Conservation (phyloP, 2,888 invertebrate species). For the Tipula lateralis region DNA sequence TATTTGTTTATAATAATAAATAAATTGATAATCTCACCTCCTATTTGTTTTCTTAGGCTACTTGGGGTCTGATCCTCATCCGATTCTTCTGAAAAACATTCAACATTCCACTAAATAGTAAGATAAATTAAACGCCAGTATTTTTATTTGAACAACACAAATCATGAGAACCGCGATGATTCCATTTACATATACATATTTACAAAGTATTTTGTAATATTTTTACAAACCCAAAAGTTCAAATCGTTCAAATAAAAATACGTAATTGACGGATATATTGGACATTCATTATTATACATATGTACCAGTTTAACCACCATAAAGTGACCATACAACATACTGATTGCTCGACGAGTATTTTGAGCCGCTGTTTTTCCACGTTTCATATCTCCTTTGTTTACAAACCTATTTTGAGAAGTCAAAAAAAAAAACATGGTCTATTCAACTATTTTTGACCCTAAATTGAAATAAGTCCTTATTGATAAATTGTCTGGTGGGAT, state of each 20-base stretch:
- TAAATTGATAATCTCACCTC: constrained; percentile 36
- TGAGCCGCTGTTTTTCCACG: too few relatives aligned
- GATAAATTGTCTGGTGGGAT: too few relatives aligned
- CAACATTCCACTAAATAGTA: constrained; percentile 41
- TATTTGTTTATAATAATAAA: not conserved
- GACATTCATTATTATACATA: not conserved
- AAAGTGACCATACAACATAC: too few relatives aligned
- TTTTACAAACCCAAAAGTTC: not conserved
- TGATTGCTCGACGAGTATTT: too few relatives aligned
- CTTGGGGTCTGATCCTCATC: constrained; percentile 42
- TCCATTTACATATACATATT: not conserved
- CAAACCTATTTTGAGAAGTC: too few relatives aligned
- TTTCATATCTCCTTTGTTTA: too few relatives aligned
- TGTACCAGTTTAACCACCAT: too few relatives aligned
- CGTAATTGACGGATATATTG: not conserved
- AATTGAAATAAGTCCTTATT: too few relatives aligned
- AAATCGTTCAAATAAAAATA: constrained; percentile 26
- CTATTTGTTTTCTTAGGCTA: constrained; percentile 56
- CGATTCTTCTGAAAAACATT: constrained; percentile 41
- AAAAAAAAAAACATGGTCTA: too few relatives aligned
- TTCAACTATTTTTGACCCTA: too few relatives aligned
- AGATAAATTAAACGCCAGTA: constrained; percentile 36
- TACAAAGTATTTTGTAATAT: constrained; percentile 13
- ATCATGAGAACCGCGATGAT: constrained; percentile 26
- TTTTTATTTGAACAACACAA: constrained; percentile 34